phyloP scores from a whole-genome alignment of 2,113 vertebrate species.

The Embiotoca jacksoni region DNA sequence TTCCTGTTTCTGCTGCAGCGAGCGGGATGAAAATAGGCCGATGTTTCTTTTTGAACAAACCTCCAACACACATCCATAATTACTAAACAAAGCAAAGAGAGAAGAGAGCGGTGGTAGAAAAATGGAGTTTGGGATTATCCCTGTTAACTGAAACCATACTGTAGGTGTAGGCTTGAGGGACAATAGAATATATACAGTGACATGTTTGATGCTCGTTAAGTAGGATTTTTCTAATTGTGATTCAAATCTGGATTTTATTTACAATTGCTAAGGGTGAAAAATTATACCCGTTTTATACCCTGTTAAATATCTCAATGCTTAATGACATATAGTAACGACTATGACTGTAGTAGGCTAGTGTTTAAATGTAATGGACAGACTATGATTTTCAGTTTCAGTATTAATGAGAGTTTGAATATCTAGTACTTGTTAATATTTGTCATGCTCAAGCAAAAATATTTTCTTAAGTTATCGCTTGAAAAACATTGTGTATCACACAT shows the following conservation, averaged over 20 bases:
- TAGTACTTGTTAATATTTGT: background rate
- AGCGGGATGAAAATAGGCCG: slow-evolving; percentile 60
- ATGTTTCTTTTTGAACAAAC: slow-evolving; percentile 45
- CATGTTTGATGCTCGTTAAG: background rate
- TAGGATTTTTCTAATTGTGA: background rate
- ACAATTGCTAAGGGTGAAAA: background rate
- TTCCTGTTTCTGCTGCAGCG: slow-evolving; percentile 69
- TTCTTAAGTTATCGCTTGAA: no score
- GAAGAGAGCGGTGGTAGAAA: background rate
- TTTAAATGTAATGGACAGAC: background rate
- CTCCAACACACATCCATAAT: slow-evolving; percentile 39
- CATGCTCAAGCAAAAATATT: no score
- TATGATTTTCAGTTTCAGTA: background rate
- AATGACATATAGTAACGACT: no score
- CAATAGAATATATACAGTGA: background rate
- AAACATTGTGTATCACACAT: no score
- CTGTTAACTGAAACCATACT: slow-evolving; percentile 27
- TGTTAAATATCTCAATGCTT: no score
- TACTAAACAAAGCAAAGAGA: slow-evolving; percentile 41
- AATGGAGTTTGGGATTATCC: slow-evolving; percentile 32
- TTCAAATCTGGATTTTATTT: background rate
- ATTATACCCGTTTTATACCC: no score
- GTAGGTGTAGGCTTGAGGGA: background rate
- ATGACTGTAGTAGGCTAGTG: no score
- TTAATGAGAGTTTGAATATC: background rate